Percentiles rank a stretch among this genome's conserved stretches.
Evolutionary conservation across 2,113 vertebrate species (phyloP).

Genomic region (Eonycteris spelaea): DNA sequence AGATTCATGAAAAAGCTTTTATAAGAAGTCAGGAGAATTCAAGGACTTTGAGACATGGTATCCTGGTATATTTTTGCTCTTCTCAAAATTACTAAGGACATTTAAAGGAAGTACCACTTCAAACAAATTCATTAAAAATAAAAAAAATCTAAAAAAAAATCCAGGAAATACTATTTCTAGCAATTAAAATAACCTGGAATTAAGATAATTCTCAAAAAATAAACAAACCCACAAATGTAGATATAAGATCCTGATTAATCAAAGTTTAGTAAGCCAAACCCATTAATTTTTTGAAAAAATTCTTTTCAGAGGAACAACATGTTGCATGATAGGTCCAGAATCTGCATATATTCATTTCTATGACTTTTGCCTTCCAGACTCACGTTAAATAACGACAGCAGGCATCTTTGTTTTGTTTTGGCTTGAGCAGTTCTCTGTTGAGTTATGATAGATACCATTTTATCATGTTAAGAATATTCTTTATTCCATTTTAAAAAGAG

Average conservation of each 20-base stretch:
- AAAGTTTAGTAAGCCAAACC: conserved; percentile 9
- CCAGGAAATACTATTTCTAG: conserved; percentile 5
- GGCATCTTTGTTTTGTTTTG: background rate
- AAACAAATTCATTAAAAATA: background rate
- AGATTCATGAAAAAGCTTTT: background rate
- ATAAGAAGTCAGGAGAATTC: conserved; percentile 14
- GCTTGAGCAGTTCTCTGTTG: background rate
- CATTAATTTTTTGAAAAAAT: background rate
- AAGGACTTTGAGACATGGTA: background rate
- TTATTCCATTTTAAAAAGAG: background rate
- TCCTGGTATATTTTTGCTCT: background rate
- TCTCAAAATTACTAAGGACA: conserved; percentile 31
- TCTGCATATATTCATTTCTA: background rate
- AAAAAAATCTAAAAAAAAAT: background rate
- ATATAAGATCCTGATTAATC: background rate
- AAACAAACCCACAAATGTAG: background rate
- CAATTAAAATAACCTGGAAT: conserved; percentile 30
- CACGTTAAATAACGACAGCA: background rate
- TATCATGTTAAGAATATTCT: background rate
- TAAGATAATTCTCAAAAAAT: conserved; percentile 26
- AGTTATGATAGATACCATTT: background rate
- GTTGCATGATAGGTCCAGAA: background rate
- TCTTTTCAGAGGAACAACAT: background rate
- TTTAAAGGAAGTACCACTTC: conserved; percentile 9
- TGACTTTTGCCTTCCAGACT: background rate